Conservation (phyloP, 2,797 vertebrate species). For the Tokudaia tokunoshimensis region DNA sequence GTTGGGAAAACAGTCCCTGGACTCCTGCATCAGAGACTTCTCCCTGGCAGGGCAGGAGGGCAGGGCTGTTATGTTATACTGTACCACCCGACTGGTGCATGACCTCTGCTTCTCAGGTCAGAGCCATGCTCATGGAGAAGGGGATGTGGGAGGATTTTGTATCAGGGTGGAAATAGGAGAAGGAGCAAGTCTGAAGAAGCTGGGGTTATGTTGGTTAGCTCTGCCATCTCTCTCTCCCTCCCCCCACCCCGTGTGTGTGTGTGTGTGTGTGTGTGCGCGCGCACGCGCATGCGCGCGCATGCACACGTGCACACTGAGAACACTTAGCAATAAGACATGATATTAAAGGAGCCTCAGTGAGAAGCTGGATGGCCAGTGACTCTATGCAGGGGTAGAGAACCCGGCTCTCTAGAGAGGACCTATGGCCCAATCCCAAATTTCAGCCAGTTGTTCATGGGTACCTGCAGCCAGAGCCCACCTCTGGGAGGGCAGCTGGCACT, state of each 20-base stretch:
- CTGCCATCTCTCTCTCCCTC: neutral
- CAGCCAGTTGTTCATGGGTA: neutral
- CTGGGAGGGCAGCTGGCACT: neutral
- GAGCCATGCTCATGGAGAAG: neutral
- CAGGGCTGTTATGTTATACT: neutral
- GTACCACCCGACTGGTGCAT: too few species aligned
- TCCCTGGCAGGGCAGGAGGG: neutral
- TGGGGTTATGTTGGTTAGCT: neutral
- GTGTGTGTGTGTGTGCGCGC: neutral
- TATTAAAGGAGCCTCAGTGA: neutral
- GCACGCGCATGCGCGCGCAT: too few species aligned
- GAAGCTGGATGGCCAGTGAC: neutral
- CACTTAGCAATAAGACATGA: neutral
- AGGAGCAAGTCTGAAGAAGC: rapidly evolving
- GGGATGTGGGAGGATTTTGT: rapidly evolving
- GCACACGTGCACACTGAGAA: too few species aligned
- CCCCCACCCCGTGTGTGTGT: too few species aligned
- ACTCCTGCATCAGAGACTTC: rapidly evolving
- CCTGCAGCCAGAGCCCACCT: neutral
- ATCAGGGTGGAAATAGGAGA: neutral
- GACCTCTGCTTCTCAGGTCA: neutral
- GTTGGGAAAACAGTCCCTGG: too few species aligned
- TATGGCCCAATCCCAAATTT: neutral
- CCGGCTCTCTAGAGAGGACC: neutral
- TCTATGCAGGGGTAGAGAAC: rapidly evolving